phyloP scores from a whole-genome alignment of 2,797 vertebrate genomes.

The Coendou prehensilis region DNA sequence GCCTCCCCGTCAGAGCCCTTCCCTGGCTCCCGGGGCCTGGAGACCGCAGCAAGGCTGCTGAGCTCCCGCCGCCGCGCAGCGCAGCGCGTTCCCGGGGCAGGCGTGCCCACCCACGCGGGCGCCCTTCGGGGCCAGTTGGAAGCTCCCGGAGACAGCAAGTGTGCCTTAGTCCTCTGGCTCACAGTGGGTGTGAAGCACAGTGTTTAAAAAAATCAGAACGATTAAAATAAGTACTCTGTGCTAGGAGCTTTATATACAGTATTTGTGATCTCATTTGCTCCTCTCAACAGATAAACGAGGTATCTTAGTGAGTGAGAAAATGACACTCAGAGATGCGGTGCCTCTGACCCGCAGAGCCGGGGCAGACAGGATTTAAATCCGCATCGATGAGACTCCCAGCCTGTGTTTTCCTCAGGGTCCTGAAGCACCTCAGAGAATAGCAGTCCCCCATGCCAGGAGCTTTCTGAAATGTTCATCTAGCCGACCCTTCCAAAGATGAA shows the following conservation, averaged over 20 bases:
- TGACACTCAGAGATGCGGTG: neutral
- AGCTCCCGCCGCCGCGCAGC: neutral
- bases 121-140: neutral
- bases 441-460: neutral
- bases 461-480: neutral
- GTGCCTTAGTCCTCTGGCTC: neutral
- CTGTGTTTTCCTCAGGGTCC: neutral
- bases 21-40: neutral
- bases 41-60: neutral
- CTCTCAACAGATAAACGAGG: neutral
- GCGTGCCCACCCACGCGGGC: fast-evolving
- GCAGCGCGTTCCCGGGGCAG: neutral
- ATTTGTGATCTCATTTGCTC: neutral
- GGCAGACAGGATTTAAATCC: neutral
- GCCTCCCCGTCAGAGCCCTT: neutral
- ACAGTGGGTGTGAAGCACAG: neutral
- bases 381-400: neutral
- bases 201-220: neutral
- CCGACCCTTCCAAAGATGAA: neutral
- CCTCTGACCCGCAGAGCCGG: neutral
- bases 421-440: neutral
- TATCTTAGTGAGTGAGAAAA: slow-evolving; percentile 34
- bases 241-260: neutral
- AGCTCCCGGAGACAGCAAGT: neutral
- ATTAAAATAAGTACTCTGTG: neutral